Conservation (phyloP, 2,797 vertebrate genomes). For the Muscicapa comitata region DNA sequence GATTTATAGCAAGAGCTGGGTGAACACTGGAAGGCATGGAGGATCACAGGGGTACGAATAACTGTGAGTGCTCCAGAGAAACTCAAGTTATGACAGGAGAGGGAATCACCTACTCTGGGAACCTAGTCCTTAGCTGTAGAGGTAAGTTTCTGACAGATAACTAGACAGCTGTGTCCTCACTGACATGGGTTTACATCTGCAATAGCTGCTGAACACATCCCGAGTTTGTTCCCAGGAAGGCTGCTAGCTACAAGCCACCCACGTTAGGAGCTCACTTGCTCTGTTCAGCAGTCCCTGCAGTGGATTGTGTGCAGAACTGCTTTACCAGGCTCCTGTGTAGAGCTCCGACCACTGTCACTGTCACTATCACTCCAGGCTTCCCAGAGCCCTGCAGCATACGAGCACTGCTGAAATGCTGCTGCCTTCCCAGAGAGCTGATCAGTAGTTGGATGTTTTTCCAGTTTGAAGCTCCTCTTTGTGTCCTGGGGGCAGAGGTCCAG, state of each 20-base stretch:
- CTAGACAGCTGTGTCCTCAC: neutral
- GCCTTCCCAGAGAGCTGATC: neutral
- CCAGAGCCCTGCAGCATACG: neutral
- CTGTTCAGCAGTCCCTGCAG: neutral
- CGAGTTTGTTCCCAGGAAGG: neutral
- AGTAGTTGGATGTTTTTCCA: neutral
- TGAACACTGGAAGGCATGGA: neutral
- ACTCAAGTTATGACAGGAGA: neutral
- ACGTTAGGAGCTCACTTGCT: rapidly evolving
- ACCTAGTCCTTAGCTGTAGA: neutral
- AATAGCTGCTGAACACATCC: neutral
- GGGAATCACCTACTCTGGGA: neutral
- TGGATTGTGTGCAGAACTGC: neutral
- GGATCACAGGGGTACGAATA: neutral
- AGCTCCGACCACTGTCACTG: neutral
- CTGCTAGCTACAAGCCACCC: neutral
- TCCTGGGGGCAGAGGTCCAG: neutral
- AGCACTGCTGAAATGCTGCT: neutral
- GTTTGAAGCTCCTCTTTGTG: neutral
- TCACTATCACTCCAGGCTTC: neutral
- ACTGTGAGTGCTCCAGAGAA: neutral
- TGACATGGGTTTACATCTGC: neutral
- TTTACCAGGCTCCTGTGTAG: neutral
- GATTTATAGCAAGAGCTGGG: neutral
- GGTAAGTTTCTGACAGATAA: neutral